Percentiles rank a stretch among this genome's conserved stretches.
These are phyloP conservation scores for Apotomis betuletana DNA, from an alignment of 2,888 invertebrate genomes.

Conservation along the genomic window DNA sequence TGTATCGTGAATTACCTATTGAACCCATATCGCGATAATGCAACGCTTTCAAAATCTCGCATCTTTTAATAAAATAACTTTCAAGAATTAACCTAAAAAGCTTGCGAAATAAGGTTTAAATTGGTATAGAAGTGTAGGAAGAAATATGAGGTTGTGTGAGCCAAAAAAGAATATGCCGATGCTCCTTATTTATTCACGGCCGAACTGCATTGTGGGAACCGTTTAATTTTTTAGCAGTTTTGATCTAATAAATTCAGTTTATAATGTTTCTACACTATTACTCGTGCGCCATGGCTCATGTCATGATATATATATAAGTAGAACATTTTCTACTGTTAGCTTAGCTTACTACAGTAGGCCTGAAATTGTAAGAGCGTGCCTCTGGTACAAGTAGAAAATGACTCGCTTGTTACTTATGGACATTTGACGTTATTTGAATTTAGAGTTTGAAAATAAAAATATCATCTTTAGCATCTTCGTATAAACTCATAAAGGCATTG, in stretches of 20 bases:
- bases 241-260: constrained; percentile 28
- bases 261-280: not conserved
- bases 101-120: constrained; percentile 1
- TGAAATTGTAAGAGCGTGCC: too few species aligned
- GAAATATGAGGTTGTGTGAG: not conserved
- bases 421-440: too few species aligned
- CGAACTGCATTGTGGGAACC: constrained; percentile 28
- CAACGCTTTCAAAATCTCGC: constrained; percentile 1
- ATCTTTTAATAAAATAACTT: not conserved
- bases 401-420: too few species aligned
- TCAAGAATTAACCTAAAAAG: not conserved
- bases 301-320: too few species aligned
- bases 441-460: too few species aligned
- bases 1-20: constrained; percentile 32
- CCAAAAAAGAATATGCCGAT: constrained; percentile 20
- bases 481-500: too few species aligned
- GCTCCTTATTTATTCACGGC: constrained; percentile 32
- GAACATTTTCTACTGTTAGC: too few species aligned
- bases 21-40: constrained; percentile 24
- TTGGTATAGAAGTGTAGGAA: not conserved
- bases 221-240: constrained; percentile 21
- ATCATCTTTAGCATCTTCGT: too few species aligned
- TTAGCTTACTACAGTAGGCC: too few species aligned
- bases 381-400: too few species aligned
- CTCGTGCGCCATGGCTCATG: too few species aligned